Evolutionary conservation across 2,888 invertebrate genomes (phyloP).

Genomic region (Stegophylla sp.): DNA sequence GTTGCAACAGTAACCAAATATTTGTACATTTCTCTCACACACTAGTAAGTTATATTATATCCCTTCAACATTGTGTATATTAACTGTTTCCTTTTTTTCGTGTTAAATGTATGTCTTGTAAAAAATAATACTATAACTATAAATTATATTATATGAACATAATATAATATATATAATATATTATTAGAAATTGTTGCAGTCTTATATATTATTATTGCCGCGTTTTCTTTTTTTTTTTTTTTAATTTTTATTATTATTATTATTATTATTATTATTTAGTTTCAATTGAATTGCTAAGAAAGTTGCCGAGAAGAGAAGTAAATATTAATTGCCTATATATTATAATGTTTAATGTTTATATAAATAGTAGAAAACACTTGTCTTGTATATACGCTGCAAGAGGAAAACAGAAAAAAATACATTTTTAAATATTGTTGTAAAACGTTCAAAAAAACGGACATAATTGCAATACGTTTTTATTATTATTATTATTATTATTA

Average conservation of each 20-base stretch:
- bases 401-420: neutral
- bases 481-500: slow-evolving; percentile 25
- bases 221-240: slow-evolving; percentile 31
- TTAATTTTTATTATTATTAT: slow-evolving; percentile 17
- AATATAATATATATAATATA: slow-evolving; percentile 27
- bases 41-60: neutral
- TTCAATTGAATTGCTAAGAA: slow-evolving; percentile 43
- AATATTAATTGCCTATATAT: slow-evolving; percentile 32
- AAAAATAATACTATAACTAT: slow-evolving; percentile 39
- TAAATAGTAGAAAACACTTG: slow-evolving; percentile 35
- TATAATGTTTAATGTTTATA: slow-evolving; percentile 12
- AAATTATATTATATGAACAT: slow-evolving; percentile 28
- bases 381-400: slow-evolving; percentile 2
- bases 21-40: neutral
- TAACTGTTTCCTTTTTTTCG: slow-evolving; percentile 33
- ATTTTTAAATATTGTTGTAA: neutral
- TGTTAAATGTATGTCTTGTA: slow-evolving; percentile 34
- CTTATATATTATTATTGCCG: slow-evolving; percentile 44
- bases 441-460: slow-evolving; percentile 42
- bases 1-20: neutral
- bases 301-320: neutral
- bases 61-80: neutral
- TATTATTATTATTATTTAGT: slow-evolving; percentile 45
- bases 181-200: slow-evolving; percentile 58
- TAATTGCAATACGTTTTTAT: slow-evolving; percentile 47